Percentiles rank a stretch among this genome's conserved stretches.
phyloP scores from a whole-genome alignment of 2,113 vertebrate genomes.

The Chitala chitala region DNA sequence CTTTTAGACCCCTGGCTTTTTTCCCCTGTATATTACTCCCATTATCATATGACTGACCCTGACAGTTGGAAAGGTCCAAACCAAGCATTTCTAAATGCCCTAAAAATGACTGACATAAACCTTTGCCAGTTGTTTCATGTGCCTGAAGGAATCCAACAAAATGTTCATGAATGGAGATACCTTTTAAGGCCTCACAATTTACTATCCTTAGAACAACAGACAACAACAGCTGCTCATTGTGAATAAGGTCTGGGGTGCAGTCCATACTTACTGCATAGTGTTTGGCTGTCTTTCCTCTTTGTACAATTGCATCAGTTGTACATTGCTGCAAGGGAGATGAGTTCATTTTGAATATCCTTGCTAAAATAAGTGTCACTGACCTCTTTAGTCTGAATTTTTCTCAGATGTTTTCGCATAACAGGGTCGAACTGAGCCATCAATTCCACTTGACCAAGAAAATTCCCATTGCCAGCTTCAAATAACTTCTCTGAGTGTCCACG shows the following conservation, averaged over 20 bases:
- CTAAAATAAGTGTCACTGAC: conserved; percentile 9
- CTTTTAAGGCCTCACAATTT: conserved; percentile 10
- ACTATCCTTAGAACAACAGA: conserved; percentile 15
- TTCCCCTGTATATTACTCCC: conserved; percentile 17
- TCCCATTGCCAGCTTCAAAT: conserved; percentile 27
- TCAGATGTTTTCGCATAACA: conserved; percentile 26
- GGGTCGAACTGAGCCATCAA: conserved; percentile 34
- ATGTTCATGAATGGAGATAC: conserved; percentile 16
- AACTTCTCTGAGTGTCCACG: conserved; percentile 15
- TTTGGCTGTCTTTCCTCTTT: conserved; percentile 22
- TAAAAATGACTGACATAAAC: conserved; percentile 6
- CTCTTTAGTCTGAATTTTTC: conserved; percentile 22
- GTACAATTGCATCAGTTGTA: conserved; percentile 6
- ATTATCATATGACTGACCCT: conserved; percentile 24
- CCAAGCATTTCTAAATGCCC: background rate
- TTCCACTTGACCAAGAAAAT: conserved; percentile 30
- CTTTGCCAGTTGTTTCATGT: conserved; percentile 10
- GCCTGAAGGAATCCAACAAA: conserved; percentile 24
- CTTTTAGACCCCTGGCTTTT: conserved; percentile 8
- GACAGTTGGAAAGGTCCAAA: conserved; percentile 6
- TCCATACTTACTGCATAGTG: conserved; percentile 31
- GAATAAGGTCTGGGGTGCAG: conserved; percentile 23
- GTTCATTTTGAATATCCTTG: conserved; percentile 26
- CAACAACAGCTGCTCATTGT: conserved; percentile 15
- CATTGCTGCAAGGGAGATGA: conserved; percentile 15